These are phyloP conservation scores for Morinoia aosen DNA, from an alignment of 2,888 invertebrate species.

Conservation along the genomic window DNA sequence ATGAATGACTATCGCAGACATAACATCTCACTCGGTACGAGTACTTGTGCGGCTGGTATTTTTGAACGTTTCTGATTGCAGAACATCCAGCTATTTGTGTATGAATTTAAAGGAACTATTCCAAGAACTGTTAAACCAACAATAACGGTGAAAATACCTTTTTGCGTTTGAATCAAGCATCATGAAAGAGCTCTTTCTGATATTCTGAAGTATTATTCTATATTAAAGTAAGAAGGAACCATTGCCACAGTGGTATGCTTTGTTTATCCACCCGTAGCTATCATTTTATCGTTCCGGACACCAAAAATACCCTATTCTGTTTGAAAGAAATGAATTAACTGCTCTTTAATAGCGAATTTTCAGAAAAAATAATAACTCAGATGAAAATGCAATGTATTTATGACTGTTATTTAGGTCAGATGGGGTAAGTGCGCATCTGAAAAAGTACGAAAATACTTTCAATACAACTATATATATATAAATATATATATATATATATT, in stretches of 20 bases:
- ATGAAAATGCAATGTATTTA: neutral
- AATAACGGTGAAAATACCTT: neutral
- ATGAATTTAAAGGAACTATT: neutral
- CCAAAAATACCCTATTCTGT: neutral
- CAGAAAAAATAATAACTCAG: neutral
- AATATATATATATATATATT: neutral
- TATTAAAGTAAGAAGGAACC: no score
- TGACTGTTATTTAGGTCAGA: neutral
- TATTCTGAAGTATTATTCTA: no score
- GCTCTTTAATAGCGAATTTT: neutral
- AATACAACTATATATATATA: neutral
- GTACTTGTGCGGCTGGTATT: no score
- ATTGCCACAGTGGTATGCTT: no score
- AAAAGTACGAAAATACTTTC: slow-evolving; percentile 8
- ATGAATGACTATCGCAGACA: no score
- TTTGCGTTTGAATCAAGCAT: neutral
- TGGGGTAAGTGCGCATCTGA: neutral
- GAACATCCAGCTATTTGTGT: neutral
- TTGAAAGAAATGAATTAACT: neutral
- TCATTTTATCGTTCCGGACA: neutral
- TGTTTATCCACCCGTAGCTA: no score
- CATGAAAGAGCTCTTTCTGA: no score
- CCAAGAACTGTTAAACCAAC: neutral
- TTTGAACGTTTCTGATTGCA: no score
- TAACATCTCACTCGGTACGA: no score